These are phyloP conservation scores for Oreochromis aureus DNA, from an alignment of 2,113 vertebrate species.

Conservation along the genomic window DNA sequence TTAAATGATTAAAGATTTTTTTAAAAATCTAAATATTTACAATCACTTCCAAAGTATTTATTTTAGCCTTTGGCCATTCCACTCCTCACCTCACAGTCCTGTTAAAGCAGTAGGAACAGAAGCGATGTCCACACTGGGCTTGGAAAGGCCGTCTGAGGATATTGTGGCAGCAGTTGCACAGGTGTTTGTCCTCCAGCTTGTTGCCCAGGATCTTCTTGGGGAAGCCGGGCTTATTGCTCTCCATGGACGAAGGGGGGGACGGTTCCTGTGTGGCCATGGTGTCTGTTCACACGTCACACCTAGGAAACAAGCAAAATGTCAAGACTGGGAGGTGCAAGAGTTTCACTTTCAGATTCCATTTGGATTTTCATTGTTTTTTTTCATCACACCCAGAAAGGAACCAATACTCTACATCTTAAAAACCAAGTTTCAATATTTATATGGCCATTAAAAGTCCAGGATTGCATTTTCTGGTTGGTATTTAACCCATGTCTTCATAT, in stretches of 20 bases:
- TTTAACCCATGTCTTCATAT: not conserved
- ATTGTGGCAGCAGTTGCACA: constrained; percentile 88
- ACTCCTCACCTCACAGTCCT: constrained; percentile 62
- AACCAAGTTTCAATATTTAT: not conserved
- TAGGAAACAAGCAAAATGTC: not conserved
- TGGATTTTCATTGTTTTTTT: not conserved
- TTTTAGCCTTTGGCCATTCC: not conserved
- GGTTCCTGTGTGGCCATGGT: constrained; percentile 76
- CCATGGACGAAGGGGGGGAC: constrained; percentile 83
- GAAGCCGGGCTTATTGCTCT: constrained; percentile 84
- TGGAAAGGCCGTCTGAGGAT: constrained; percentile 88
- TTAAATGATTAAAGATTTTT: not conserved
- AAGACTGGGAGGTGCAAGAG: no score
- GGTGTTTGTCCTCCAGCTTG: constrained; percentile 89
- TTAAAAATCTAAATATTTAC: not conserved
- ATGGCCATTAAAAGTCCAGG: not conserved
- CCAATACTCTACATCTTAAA: not conserved
- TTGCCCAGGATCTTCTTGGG: constrained; percentile 86
- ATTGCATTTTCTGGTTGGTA: not conserved
- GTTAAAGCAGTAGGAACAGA: constrained; percentile 89
- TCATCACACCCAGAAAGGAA: not conserved
- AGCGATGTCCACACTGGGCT: constrained; percentile 95
- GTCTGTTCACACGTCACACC: constrained; percentile 58
- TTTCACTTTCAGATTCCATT: not conserved
- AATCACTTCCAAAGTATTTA: not conserved